Base-by-base conservation (phyloP, 1,140 invertebrate genomes). In the Caenorhabditis inopinata region DNA sequence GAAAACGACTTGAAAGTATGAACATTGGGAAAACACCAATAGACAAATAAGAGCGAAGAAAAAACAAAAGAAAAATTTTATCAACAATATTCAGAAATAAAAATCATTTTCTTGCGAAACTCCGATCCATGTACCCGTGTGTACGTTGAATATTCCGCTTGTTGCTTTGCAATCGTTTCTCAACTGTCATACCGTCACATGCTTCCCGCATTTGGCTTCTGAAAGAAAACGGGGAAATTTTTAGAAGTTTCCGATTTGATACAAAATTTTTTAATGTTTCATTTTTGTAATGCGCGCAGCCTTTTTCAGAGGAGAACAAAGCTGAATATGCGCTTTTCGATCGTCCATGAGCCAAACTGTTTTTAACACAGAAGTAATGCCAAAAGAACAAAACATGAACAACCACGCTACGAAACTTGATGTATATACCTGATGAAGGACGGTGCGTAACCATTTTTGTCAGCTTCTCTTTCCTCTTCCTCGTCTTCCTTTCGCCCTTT, bases 111-210 rank as follows among this genome's bases (percentile, higher is more conserved):
- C 12, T 38, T 42, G 58, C 58, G 12, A 68, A 68, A 68, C 58
- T 79, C 0, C 68, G 45, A 23, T 81, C 80, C 80, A 81, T 81
- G 47, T 81, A 81, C 18, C 75, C 74, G 45, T 77, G 74, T 16
- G 49, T n/a, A 14, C 51, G 35, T 51, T 81, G 80, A 16, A 81
- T 49, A 68, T 29, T 16, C 9, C 29, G 16, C 42, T 81, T 81
- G 14, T 68, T 58, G 29, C 53, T 76, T 23, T 76, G 48, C 25
- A 81, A 42, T 27, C 80, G 74, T 14, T 81, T 48, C 53, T 81
- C 80, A 12, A 81, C 46, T 14, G 80, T 58, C 42, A 73, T 29
- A 16, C 74, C 80, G 3, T 51, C 74, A 23, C 51, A 42, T 1
- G 78, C 78, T 27, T 58, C 18, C 16, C 48, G 62, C 42, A 79